Evolutionary conservation across 2,797 vertebrate genomes (phyloP), one percentile per base, ranked within the genome.

Genomic region (Pseudomugil gertrudae): DNA sequence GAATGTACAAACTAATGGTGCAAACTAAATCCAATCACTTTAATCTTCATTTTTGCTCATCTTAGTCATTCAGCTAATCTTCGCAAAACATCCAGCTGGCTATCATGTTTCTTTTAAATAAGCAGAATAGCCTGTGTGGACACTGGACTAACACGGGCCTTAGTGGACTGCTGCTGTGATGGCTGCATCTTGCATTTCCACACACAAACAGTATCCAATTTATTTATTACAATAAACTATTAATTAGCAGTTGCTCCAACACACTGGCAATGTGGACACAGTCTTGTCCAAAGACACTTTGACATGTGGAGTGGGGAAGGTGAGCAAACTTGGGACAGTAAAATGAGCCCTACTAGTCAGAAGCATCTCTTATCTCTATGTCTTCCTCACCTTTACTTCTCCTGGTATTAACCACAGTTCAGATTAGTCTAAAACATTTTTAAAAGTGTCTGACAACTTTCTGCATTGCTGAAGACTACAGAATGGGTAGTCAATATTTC

Each of bases 401-500:
- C n/a, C n/a, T n/a, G n/a, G n/a, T n/a, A n/a, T n/a, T n/a, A n/a
- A n/a, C n/a, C n/a, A n/a, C n/a, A n/a, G n/a, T n/a, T n/a, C n/a
- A n/a, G n/a, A n/a, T n/a, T n/a, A 7, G 2, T 50, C 23, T 26
- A 23, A 14, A 3, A 45, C 47, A 13, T 24, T 24, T 50, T 26
- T 7, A 32, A 47, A 60, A 29, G 26, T 19, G 45, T 19, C 6
- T 13, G 7, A 32, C 5, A 21, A 55, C 38, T 19, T 21, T 45
- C 26, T 11, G 9, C 29, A 59, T 45, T 23, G 21, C 21, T 48
- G 45, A 48, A 24, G 10, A 24, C 23, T 13, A 13, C 17, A 14
- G 48, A 38, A 57, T 57, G 9, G 29, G 24, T 48, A 73, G 60
- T 36, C 21, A 10, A 51, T 67, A 53, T 72, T 23, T 50, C 5